Percentiles rank a stretch among this genome's conserved stretches.
Conservation (phyloP, 2,888 invertebrate genomes). For the Ypsolopha sequella region DNA sequence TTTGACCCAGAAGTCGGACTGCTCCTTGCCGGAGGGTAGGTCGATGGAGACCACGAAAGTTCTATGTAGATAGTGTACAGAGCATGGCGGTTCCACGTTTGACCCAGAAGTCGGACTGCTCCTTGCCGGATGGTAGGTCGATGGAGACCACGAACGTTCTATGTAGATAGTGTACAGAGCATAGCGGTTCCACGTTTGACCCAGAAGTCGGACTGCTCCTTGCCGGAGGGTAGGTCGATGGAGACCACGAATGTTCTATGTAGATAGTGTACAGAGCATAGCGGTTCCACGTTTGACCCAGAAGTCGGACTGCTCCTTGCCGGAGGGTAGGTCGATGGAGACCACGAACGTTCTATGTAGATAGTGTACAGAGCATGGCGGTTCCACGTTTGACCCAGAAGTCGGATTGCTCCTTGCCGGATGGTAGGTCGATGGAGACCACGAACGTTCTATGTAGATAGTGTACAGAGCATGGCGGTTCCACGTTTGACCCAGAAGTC, state of each 20-base stretch:
- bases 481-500: conserved; percentile 92
- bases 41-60: conserved; percentile 86
- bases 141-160: conserved; percentile 84
- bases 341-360: conserved; percentile 80
- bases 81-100: conserved; percentile 89
- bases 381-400: conserved; percentile 92
- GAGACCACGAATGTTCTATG: conserved; percentile 82
- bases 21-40: conserved; percentile 78
- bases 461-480: conserved; percentile 84
- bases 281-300: conserved; percentile 93
- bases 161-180: conserved; percentile 78
- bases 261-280: conserved; percentile 79
- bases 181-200: conserved; percentile 88
- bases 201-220: conserved; percentile 84
- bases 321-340: conserved; percentile 82
- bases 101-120: conserved; percentile 84
- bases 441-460: conserved; percentile 79
- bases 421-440: conserved; percentile 83
- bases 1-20: conserved; percentile 87
- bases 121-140: conserved; percentile 80
- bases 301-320: conserved; percentile 78
- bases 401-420: conserved; percentile 78
- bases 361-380: conserved; percentile 83
- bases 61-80: conserved; percentile 77
- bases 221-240: conserved; percentile 82